Evolutionary conservation across 2,888 invertebrate genomes (phyloP).

Genomic region (Watsonalla binaria): DNA sequence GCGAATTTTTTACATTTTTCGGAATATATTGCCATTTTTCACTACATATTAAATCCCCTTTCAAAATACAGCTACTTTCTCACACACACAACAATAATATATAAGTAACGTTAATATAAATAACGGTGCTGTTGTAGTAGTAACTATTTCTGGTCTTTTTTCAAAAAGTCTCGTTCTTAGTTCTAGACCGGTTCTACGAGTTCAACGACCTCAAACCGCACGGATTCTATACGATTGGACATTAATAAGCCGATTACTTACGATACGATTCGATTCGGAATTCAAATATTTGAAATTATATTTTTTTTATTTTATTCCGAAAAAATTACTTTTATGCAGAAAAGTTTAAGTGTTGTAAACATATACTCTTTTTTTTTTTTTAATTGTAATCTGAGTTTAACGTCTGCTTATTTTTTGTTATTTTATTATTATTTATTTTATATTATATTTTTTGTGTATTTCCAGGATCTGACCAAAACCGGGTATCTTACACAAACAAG

Average conservation of each 20-base stretch:
- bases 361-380: no score
- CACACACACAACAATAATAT: neutral
- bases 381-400: no score
- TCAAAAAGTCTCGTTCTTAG: neutral
- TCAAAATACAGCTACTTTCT: neutral
- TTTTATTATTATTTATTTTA: no score
- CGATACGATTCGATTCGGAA: neutral
- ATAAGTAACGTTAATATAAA: neutral
- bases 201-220: conserved; percentile 53
- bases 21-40: no score
- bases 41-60: neutral
- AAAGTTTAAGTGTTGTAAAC: no score
- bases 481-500: no score
- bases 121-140: neutral
- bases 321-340: no score
- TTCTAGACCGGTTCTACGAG: conserved; percentile 14
- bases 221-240: conserved; percentile 20
- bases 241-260: conserved; percentile 15
- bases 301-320: neutral
- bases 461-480: no score
- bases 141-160: conserved; percentile 1
- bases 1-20: no score
- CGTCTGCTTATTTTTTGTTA: no score
- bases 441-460: neutral
- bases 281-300: neutral